Conservation (phyloP, 2,113 vertebrate genomes). For the Cyanoderma ruficeps region DNA sequence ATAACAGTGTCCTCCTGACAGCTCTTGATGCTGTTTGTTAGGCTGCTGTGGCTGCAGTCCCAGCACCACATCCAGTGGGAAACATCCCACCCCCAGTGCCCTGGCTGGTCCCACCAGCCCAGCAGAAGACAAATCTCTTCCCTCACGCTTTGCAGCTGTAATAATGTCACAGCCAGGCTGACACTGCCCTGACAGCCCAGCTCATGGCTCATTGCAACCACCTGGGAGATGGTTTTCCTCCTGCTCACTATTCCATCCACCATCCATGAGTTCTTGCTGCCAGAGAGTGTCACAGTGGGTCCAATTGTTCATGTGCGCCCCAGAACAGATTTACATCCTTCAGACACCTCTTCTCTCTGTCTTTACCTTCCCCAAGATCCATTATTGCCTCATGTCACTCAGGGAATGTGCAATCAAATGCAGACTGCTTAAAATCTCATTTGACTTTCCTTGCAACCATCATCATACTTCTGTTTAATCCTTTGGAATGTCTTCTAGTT, state of each 20-base stretch:
- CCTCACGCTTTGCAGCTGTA: neutral
- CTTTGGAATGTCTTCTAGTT: neutral
- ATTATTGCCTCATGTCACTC: neutral
- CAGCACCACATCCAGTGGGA: rapidly evolving
- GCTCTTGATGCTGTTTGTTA: neutral
- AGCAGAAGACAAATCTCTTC: neutral
- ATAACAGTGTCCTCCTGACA: neutral
- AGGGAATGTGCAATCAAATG: neutral
- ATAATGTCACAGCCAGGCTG: neutral
- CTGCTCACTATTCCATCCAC: neutral
- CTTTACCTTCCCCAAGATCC: neutral
- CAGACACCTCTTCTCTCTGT: neutral
- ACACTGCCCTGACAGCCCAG: neutral
- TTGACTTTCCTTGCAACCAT: neutral
- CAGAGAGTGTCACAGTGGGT: neutral
- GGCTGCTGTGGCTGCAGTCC: rapidly evolving
- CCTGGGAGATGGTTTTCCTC: neutral
- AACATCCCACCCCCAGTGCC: neutral
- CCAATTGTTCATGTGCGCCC: neutral
- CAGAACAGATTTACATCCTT: neutral
- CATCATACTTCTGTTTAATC: neutral
- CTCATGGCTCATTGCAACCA: neutral
- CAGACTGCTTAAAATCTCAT: neutral
- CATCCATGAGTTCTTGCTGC: neutral
- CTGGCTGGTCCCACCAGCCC: neutral